Evolutionary conservation across 1,140 invertebrate genomes (phyloP).

Genomic region (Oryctes rhinoceros): DNA sequence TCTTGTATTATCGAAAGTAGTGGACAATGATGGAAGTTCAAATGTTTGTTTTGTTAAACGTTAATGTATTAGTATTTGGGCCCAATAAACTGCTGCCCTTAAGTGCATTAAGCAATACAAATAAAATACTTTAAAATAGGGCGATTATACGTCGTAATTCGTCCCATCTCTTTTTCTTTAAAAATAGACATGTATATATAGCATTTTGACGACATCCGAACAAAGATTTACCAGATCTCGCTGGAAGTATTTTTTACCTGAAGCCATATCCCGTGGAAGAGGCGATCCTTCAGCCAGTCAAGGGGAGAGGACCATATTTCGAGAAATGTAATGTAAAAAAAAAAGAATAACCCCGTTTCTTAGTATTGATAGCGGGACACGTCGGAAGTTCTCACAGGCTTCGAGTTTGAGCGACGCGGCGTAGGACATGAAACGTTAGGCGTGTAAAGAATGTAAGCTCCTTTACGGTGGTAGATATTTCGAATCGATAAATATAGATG

Average conservation of each 20-base stretch:
- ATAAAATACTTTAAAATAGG: no score
- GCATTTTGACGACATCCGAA: no score
- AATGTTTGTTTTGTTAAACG: no score
- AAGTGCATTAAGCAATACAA: no score
- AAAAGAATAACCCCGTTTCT: not conserved
- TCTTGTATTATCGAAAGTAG: no score
- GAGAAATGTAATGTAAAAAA: not conserved
- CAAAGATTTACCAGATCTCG: not conserved
- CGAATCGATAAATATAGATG: not conserved
- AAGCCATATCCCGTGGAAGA: not conserved
- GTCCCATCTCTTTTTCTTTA: no score
- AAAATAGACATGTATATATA: no score
- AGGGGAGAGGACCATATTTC: slow-evolving; percentile 19
- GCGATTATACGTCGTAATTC: no score
- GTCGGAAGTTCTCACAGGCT: not conserved
- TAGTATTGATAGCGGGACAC: not conserved
- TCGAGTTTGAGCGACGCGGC: not conserved
- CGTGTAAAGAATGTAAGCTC: not conserved
- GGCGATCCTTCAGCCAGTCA: not conserved
- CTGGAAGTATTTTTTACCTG: not conserved
- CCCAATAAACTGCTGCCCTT: no score
- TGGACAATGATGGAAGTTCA: no score
- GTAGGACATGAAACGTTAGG: not conserved
- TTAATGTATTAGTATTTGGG: no score
- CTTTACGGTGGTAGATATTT: not conserved